These are phyloP conservation scores for Athalia rosae DNA, from an alignment of 2,888 invertebrate genomes.

Conservation along the genomic window DNA sequence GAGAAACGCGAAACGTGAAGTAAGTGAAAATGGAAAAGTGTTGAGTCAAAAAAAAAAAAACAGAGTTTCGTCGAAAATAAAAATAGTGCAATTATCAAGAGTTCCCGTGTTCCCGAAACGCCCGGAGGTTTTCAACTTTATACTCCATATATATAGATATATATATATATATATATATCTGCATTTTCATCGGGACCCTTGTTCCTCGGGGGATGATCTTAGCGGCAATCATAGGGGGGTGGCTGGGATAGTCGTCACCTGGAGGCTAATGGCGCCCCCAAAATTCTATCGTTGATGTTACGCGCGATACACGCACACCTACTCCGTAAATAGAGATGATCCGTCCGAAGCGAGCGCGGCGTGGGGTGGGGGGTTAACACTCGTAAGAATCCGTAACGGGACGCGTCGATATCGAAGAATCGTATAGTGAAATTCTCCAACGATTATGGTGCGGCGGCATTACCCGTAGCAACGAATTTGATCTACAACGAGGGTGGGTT, in stretches of 20 bases:
- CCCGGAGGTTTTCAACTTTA: neutral
- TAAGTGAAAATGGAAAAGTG: neutral
- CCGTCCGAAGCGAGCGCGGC: no score
- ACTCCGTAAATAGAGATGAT: no score
- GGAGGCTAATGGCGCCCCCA: slow-evolving; percentile 65
- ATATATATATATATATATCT: neutral
- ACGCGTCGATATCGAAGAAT: neutral
- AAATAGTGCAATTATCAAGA: no score
- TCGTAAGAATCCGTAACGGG: no score
- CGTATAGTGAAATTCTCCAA: neutral
- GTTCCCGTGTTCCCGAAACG: no score
- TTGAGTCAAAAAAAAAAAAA: no score
- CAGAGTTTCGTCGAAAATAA: no score
- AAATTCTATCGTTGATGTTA: neutral
- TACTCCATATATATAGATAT: neutral
- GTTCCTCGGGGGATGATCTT: slow-evolving; percentile 59
- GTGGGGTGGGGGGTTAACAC: no score
- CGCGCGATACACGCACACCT: no score
- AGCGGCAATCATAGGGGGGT: slow-evolving; percentile 60
- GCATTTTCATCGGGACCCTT: slow-evolving; percentile 23
- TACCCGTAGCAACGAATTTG: neutral
- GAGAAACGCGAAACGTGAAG: neutral
- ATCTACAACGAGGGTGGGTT: neutral
- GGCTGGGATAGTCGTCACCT: slow-evolving; percentile 68
- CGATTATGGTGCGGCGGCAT: neutral